phyloP scores from a whole-genome alignment of 2,113 vertebrate species.

The Aegotheles bennettii region DNA sequence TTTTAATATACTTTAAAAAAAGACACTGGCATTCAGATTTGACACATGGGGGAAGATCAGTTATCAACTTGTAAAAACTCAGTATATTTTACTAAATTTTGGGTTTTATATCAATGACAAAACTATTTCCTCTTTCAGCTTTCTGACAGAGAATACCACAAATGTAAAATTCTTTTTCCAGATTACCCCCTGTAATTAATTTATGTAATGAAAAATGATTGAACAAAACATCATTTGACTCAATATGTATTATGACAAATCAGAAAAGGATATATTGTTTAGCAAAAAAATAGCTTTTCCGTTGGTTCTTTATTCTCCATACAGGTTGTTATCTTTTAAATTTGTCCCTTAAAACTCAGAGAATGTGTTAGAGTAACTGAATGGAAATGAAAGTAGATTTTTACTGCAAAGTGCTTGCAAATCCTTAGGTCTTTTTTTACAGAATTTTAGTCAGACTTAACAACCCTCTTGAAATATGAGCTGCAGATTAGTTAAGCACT shows the following conservation, averaged over 20 bases:
- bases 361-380: background rate
- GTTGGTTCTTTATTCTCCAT: background rate
- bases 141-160: background rate
- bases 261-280: background rate
- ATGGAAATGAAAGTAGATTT: background rate
- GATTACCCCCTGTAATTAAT: background rate
- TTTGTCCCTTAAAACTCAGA: background rate
- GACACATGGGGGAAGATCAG: background rate
- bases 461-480: background rate
- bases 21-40: background rate
- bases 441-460: background rate
- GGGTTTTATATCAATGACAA: background rate
- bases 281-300: accelerated
- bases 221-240: background rate
- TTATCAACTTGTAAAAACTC: background rate
- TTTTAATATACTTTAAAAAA: background rate
- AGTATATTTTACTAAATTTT: background rate
- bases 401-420: background rate
- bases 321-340: background rate
- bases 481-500: background rate
- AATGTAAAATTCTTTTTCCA: background rate
- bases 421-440: background rate
- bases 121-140: background rate
- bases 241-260: background rate
- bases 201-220: background rate